Percentiles rank a stretch among this genome's conserved stretches.
Evolutionary conservation across 2,113 vertebrate species (phyloP).

Genomic region (Orthochromis indermauri): DNA sequence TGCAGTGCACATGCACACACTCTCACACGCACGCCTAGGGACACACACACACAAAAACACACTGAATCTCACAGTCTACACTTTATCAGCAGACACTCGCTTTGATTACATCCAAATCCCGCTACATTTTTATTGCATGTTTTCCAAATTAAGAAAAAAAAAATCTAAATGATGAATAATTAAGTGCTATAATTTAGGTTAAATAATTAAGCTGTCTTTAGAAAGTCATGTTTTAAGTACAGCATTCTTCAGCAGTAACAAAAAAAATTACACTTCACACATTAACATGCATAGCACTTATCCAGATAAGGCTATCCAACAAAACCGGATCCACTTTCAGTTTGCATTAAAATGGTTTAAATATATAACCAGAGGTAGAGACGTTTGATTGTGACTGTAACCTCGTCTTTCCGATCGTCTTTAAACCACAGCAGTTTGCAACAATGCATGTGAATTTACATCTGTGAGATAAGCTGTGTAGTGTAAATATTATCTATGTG

Average conservation of each 20-base stretch:
- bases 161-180: not conserved
- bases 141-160: not conserved
- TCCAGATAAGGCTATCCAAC: not conserved
- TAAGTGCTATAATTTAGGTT: not conserved
- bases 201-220: not conserved
- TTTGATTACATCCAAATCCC: constrained; percentile 6
- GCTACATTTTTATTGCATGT: not conserved
- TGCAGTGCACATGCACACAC: not conserved
- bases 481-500: not conserved
- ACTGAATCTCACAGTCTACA: not conserved
- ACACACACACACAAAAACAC: not conserved
- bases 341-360: not conserved
- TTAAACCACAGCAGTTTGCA: not conserved
- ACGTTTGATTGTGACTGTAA: not conserved
- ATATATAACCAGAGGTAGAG: not conserved
- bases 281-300: not conserved
- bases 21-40: not conserved
- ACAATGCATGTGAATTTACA: not conserved
- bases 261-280: not conserved
- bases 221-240: not conserved
- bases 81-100: not conserved
- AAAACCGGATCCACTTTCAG: not conserved
- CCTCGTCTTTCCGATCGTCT: not conserved
- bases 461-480: not conserved
- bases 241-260: not conserved